Evolutionary conservation across 1,140 invertebrate genomes (phyloP), one percentile per base, ranked within the genome.

Genomic region (Phenacoccus solenopsis): DNA sequence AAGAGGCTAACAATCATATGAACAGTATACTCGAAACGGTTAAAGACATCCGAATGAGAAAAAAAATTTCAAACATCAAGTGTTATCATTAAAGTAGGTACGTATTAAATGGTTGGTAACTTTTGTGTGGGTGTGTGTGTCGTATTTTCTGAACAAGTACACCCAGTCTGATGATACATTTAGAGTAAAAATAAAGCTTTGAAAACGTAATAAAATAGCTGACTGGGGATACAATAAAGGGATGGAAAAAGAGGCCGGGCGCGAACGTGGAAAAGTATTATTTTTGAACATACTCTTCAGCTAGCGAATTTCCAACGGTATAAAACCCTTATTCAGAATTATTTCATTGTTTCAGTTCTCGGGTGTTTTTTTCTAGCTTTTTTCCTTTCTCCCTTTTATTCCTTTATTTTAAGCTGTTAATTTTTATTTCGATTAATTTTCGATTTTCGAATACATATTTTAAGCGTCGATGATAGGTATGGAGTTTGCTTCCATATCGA

Each of bases 401-500:
- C 30, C 30, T 5, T n/a, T 16, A 3, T 49, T 49, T 49, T 49
- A 10, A 49, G 38, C 38, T 49, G 38, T 49, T 49, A 49, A 49
- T 49, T 49, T 49, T 49, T 49, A 49, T 49, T 49, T 49, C 38
- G 38, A 49, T 49, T 49, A 49, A 49, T 49, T 49, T 49, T 49
- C 38, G 38, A 49, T 49, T 49, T 49, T 49, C 38, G 38, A 49
- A 49, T 49, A 49, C 13, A 49, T 49, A n/a, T 49, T 49, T 49
- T n/a, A n/a, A n/a, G n/a, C n/a, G n/a, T n/a, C n/a, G n/a, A n/a
- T n/a, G n/a, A n/a, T n/a, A 49, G 38, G 38, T n/a, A 10, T n/a
- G 38, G 12, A n/a, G 20, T 49, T 49, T n/a, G 38, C 16, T 49
- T 49, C 38, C 38, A n/a, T 49, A 49, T 49, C 38, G 38, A 49